Evolutionary conservation across 2,888 invertebrate genomes (phyloP).

Genomic region (Platycheirus rosarum): DNA sequence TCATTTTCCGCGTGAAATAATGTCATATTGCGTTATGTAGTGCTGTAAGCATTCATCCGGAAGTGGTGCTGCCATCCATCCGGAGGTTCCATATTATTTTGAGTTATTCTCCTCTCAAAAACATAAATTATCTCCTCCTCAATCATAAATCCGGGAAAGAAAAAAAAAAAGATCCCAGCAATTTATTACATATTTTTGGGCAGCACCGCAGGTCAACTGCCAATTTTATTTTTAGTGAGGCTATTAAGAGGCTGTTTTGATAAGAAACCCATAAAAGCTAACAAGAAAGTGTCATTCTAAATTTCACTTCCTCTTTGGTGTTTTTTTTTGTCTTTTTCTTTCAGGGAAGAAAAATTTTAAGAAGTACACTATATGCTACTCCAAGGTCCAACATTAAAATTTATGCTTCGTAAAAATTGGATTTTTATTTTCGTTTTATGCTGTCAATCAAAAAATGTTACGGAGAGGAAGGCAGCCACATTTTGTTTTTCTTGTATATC

Average conservation of each 20-base stretch:
- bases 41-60: background rate
- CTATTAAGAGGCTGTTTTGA: background rate
- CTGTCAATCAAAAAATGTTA: conserved; percentile 25
- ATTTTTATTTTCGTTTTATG: conserved; percentile 27
- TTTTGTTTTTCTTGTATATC: too few relatives aligned
- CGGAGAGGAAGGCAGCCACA: too few relatives aligned
- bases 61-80: background rate
- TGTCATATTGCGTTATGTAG: background rate
- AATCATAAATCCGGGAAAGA: conserved; percentile 12
- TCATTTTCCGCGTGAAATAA: background rate
- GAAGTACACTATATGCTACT: background rate
- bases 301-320: background rate
- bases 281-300: conserved; percentile 19
- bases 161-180: conserved; percentile 8
- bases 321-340: too few relatives aligned
- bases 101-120: background rate
- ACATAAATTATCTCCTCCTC: conserved; percentile 5
- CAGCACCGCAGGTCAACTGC: background rate
- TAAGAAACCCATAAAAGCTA: conserved; percentile 10
- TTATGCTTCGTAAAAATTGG: conserved; percentile 10
- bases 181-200: conserved; percentile 3
- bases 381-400: conserved; percentile 2
- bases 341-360: background rate
- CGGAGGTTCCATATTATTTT: background rate
- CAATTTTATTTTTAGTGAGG: background rate